These are phyloP conservation scores for Leptopilina syphax DNA, from an alignment of 2,888 invertebrate species.

Conservation along the genomic window DNA sequence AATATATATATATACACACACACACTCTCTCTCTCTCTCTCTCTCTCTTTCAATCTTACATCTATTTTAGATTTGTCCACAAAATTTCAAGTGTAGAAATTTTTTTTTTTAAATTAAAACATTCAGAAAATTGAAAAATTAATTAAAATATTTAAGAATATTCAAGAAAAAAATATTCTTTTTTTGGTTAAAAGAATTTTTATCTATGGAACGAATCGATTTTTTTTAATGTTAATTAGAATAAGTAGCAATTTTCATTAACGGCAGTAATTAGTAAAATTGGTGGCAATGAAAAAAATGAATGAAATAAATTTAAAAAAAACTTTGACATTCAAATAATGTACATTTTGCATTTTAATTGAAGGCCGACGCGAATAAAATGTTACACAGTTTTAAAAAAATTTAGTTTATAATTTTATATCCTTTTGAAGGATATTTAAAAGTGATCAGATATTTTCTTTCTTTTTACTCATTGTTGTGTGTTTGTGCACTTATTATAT, in stretches of 20 bases:
- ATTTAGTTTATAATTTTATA: conserved; percentile 67
- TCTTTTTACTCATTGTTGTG: conserved; percentile 51
- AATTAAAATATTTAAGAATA: neutral
- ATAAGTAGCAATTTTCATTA: too few relatives aligned
- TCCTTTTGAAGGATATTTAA: conserved; percentile 71
- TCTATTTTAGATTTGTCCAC: neutral
- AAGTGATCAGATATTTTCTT: conserved; percentile 55
- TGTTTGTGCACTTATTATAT: conserved; percentile 44
- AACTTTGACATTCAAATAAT: conserved; percentile 4
- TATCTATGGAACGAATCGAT: too few relatives aligned
- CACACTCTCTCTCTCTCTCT: too few relatives aligned
- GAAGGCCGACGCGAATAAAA: conserved; percentile 44
- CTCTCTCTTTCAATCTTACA: conserved; percentile 1
- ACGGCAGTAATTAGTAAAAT: too few relatives aligned
- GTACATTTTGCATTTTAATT: neutral
- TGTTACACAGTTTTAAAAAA: conserved; percentile 53
- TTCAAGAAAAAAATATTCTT: too few relatives aligned
- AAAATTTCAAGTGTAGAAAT: neutral
- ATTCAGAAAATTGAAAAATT: neutral
- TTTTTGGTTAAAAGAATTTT: too few relatives aligned
- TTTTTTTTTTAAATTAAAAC: neutral
- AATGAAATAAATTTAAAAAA: neutral
- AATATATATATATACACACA: neutral
- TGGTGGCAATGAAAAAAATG: too few relatives aligned
- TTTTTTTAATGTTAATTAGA: too few relatives aligned